A percentile compares a stretch with the other conserved stretches of the same genome.
phyloP scores from a whole-genome alignment of 2,113 vertebrate genomes.

The Gallinago paraguaiae region DNA sequence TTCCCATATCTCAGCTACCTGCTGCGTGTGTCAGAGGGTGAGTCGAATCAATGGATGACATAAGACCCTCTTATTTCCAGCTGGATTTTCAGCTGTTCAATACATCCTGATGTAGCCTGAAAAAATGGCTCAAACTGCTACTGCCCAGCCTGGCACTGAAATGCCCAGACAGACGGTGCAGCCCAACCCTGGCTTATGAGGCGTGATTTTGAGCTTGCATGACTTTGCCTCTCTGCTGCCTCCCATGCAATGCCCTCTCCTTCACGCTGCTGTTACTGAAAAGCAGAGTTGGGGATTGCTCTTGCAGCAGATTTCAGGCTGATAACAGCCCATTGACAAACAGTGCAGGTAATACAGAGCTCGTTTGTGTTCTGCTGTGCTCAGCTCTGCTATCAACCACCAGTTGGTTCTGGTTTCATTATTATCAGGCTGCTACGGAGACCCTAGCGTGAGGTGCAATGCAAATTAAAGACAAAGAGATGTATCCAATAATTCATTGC shows the following conservation, averaged over 20 bases:
- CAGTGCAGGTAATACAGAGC: background rate
- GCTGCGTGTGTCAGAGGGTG: background rate
- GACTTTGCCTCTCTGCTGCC: background rate
- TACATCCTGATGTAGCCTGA: too few species aligned
- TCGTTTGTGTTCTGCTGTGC: background rate
- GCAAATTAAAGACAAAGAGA: slow-evolving; percentile 2
- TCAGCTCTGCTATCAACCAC: background rate
- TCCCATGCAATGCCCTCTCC: background rate
- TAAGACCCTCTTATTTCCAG: background rate
- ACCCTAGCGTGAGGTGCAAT: background rate
- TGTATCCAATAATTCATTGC: background rate
- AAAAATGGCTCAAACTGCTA: background rate
- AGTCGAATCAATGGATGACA: background rate
- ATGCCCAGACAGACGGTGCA: background rate
- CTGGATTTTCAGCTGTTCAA: background rate
- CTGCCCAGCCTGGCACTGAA: background rate
- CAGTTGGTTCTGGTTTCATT: slow-evolving; percentile 2
- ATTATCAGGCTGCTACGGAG: background rate
- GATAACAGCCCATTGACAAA: background rate
- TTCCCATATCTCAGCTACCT: background rate
- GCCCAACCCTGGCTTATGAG: rapidly evolving
- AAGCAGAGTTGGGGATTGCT: background rate
- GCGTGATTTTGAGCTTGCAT: background rate
- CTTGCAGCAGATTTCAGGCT: background rate
- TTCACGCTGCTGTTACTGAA: background rate